Percentiles rank a stretch among this genome's conserved stretches.
Evolutionary conservation across 2,797 vertebrate species (phyloP).

Genomic region (Melanotaenia nigrans): DNA sequence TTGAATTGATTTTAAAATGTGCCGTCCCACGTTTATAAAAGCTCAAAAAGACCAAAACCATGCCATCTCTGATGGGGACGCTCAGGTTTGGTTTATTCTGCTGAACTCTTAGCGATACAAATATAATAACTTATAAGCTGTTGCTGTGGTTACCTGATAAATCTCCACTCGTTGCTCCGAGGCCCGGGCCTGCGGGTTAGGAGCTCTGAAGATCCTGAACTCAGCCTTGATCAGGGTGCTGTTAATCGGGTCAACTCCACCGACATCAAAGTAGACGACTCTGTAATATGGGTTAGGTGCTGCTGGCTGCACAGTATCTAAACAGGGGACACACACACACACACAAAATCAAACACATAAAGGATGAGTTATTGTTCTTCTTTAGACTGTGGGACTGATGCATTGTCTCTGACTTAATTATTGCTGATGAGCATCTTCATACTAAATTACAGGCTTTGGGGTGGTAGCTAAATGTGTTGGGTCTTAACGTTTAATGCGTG

Average conservation of each 20-base stretch:
- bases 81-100: neutral
- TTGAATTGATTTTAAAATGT: neutral
- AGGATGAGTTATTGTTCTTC: constrained; percentile 31
- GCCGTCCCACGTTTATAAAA: neutral
- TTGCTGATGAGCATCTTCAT: constrained; percentile 51
- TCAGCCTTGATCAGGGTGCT: constrained; percentile 86
- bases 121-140: neutral
- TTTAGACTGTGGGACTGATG: constrained; percentile 47
- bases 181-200: constrained; percentile 81
- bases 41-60: constrained; percentile 1
- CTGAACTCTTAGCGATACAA: neutral
- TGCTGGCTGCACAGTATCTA: constrained; percentile 80
- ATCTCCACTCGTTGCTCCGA: constrained; percentile 87
- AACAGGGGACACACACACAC: neutral
- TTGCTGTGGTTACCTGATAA: constrained; percentile 80
- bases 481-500: constrained; percentile 53
- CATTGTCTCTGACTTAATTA: constrained; percentile 65
- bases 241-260: constrained; percentile 81
- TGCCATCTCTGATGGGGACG: neutral
- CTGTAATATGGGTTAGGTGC: constrained; percentile 79
- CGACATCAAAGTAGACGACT: constrained; percentile 83
- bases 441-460: constrained; percentile 54
- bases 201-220: constrained; percentile 86
- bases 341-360: neutral
- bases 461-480: constrained; percentile 44